A percentile compares a stretch with the other conserved stretches of the same genome.
Conservation (phyloP, 2,797 vertebrate genomes). For the Tadarida brasiliensis region DNA sequence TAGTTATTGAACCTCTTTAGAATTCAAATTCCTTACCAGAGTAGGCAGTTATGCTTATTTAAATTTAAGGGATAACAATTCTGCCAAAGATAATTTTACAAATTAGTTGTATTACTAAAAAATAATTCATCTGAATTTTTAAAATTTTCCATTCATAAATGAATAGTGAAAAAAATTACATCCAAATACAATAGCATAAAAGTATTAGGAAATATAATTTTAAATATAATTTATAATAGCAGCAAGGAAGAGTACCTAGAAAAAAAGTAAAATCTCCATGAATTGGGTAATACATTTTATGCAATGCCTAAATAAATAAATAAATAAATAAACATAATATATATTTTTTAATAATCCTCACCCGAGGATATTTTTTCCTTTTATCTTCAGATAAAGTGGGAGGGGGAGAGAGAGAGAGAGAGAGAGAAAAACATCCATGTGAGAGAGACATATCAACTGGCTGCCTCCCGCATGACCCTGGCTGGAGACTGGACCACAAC, state of each 20-base stretch:
- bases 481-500: no score
- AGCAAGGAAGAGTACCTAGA: not conserved
- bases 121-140: not conserved
- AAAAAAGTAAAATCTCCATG: not conserved
- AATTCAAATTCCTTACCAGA: not conserved
- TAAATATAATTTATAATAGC: not conserved
- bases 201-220: not conserved
- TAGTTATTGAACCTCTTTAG: not conserved
- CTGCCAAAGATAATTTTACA: not conserved
- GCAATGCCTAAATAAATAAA: not conserved
- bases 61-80: not conserved
- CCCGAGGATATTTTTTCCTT: no score
- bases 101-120: not conserved
- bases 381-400: no score
- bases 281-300: not conserved
- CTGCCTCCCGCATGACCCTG: no score
- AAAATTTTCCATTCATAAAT: not conserved
- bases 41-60: not conserved
- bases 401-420: no score
- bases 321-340: not conserved
- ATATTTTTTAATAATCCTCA: no score
- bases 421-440: no score
- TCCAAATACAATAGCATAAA: not conserved
- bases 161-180: constrained; percentile 28
- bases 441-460: no score